Evolutionary conservation across 2,888 invertebrate genomes (phyloP).

Genomic region (Pasiphila rectangulata): DNA sequence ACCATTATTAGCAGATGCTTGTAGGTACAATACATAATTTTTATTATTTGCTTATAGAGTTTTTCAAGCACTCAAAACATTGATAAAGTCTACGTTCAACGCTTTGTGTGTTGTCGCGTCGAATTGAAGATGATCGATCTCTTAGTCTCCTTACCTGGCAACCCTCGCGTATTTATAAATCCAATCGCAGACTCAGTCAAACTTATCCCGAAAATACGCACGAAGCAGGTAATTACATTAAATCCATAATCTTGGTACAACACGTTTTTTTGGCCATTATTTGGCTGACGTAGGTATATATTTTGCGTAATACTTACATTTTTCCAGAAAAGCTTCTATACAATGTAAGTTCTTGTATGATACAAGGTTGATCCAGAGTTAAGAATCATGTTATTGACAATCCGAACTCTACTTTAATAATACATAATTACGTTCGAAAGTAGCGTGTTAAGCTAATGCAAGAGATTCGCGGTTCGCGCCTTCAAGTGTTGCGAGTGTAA

Average conservation of each 20-base stretch:
- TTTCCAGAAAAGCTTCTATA: too few species aligned
- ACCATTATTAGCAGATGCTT: too few species aligned
- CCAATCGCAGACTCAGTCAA: constrained; percentile 8
- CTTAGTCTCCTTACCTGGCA: constrained; percentile 19
- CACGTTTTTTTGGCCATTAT: too few species aligned
- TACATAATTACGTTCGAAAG: neutral
- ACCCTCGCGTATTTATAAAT: neutral
- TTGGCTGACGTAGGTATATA: too few species aligned
- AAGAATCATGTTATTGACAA: too few species aligned
- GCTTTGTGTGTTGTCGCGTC: constrained; percentile 13
- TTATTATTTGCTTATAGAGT: too few species aligned
- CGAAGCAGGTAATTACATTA: neutral
- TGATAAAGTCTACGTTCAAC: neutral
- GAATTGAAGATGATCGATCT: constrained; percentile 20
- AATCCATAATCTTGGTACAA: neutral
- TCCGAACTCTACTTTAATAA: too few species aligned
- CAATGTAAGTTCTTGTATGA: too few species aligned
- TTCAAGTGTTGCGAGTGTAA: neutral
- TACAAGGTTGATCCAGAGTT: too few species aligned
- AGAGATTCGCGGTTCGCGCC: neutral
- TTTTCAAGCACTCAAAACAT: constrained; percentile 6
- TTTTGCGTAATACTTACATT: too few species aligned
- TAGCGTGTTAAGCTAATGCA: neutral
- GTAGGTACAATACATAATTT: too few species aligned
- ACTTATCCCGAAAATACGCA: neutral